Evolutionary conservation across 2,888 invertebrate genomes (phyloP).

Genomic region (Pandemis cinnamomeana): DNA sequence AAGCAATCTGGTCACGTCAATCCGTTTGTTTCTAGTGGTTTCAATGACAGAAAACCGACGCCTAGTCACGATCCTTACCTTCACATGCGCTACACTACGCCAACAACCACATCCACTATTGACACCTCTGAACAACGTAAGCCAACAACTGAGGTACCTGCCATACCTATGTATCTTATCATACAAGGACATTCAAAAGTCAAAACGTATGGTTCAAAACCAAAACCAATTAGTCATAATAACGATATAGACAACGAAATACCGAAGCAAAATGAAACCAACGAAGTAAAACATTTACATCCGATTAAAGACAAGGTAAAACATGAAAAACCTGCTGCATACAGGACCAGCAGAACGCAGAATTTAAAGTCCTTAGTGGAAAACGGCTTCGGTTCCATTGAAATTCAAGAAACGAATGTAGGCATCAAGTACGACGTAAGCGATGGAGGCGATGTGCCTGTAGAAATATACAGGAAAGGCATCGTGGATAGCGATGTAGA

Average conservation of each 20-base stretch:
- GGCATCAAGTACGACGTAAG: slow-evolving; percentile 85
- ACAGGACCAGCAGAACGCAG: slow-evolving; percentile 65
- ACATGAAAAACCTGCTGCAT: slow-evolving; percentile 56
- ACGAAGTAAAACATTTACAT: slow-evolving; percentile 85
- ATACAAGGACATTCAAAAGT: slow-evolving; percentile 95
- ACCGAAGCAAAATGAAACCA: slow-evolving; percentile 77
- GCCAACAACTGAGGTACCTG: slow-evolving; percentile 77
- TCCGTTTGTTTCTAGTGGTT: slow-evolving; percentile 56
- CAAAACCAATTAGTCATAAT: slow-evolving; percentile 70
- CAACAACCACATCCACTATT: slow-evolving; percentile 78
- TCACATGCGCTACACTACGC: slow-evolving; percentile 78
- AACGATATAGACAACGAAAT: slow-evolving; percentile 79
- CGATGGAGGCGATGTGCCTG: slow-evolving; percentile 78
- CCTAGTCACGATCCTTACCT: slow-evolving; percentile 75
- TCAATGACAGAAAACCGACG: slow-evolving; percentile 54
- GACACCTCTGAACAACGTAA: slow-evolving; percentile 54
- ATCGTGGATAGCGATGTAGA: slow-evolving; percentile 84
- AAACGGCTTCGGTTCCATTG: slow-evolving; percentile 77
- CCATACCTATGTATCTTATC: slow-evolving; percentile 89
- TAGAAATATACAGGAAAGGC: slow-evolving; percentile 85
- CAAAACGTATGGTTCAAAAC: slow-evolving; percentile 90
- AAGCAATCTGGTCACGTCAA: slow-evolving; percentile 60
- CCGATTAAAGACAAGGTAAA: slow-evolving; percentile 70
- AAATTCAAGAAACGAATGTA: slow-evolving; percentile 84
- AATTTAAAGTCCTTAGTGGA: slow-evolving; percentile 72